Evolutionary conservation across 2,888 invertebrate species (phyloP).

Genomic region (Pollenia amentaria): DNA sequence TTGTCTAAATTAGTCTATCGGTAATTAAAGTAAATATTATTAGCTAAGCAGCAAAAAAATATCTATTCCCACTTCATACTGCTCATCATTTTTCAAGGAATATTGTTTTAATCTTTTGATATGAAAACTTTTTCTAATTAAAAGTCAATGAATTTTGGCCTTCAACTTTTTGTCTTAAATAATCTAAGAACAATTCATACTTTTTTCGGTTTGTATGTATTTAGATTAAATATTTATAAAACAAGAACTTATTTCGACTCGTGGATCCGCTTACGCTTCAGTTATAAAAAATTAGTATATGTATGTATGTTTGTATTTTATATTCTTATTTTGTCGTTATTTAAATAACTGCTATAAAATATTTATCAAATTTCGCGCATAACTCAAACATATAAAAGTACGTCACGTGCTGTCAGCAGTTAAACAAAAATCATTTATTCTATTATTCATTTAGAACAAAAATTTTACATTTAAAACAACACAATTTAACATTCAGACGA

Average conservation of each 20-base stretch:
- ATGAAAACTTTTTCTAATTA: no score
- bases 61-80: no score
- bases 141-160: not conserved
- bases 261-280: not conserved
- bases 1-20: no score
- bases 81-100: no score
- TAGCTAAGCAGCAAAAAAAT: no score
- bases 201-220: not conserved
- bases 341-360: conserved; percentile 32
- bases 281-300: conserved; percentile 1
- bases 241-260: not conserved
- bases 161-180: not conserved
- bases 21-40: no score
- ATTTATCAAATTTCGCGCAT: not conserved
- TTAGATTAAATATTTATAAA: not conserved
- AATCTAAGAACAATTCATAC: not conserved
- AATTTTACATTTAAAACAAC: not conserved
- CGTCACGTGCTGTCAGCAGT: conserved; percentile 38
- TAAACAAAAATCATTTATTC: not conserved
- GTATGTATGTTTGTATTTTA: not conserved
- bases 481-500: not conserved
- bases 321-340: conserved; percentile 27
- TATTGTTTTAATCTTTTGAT: no score
- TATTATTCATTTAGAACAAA: not conserved
- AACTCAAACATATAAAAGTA: not conserved